These are phyloP conservation scores for Minunthozetes semirufus DNA, from an alignment of 2,888 invertebrate genomes.

Conservation along the genomic window DNA sequence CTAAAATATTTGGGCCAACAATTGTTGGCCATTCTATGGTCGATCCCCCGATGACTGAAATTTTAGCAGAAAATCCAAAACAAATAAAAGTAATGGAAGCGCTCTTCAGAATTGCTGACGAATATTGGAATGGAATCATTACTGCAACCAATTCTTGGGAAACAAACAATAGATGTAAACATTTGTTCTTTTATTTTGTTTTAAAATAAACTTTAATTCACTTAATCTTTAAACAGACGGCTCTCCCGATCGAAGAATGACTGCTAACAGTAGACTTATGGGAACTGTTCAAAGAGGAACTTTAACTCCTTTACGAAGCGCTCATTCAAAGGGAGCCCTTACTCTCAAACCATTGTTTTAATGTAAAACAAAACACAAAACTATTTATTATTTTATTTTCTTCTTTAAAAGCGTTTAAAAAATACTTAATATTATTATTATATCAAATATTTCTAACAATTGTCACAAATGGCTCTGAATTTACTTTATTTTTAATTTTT, in stretches of 20 bases:
- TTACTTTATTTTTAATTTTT: no score
- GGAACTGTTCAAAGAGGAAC: conserved; percentile 9
- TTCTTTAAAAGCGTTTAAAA: no score
- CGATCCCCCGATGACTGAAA: conserved; percentile 44
- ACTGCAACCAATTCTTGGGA: neutral
- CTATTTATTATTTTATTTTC: neutral
- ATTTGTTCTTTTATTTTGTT: neutral
- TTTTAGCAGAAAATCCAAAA: conserved; percentile 39
- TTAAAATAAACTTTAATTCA: neutral
- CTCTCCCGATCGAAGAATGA: neutral
- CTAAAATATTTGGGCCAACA: conserved; percentile 88
- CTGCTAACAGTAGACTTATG: neutral
- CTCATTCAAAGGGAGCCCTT: conserved; percentile 10
- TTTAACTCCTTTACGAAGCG: neutral
- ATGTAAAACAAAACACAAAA: neutral
- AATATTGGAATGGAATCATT: conserved; percentile 33
- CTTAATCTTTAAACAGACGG: neutral
- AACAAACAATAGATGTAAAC: conserved; percentile 9
- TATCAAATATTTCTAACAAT: no score
- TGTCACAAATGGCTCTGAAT: no score
- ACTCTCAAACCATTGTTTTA: conserved; percentile 22
- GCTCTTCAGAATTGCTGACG: conserved; percentile 28
- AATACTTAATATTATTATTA: no score
- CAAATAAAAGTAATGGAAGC: conserved; percentile 40
- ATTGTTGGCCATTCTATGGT: conserved; percentile 77